Evolutionary conservation across 2,888 invertebrate genomes (phyloP).

Genomic region (Hirtodrosophila duncani): DNA sequence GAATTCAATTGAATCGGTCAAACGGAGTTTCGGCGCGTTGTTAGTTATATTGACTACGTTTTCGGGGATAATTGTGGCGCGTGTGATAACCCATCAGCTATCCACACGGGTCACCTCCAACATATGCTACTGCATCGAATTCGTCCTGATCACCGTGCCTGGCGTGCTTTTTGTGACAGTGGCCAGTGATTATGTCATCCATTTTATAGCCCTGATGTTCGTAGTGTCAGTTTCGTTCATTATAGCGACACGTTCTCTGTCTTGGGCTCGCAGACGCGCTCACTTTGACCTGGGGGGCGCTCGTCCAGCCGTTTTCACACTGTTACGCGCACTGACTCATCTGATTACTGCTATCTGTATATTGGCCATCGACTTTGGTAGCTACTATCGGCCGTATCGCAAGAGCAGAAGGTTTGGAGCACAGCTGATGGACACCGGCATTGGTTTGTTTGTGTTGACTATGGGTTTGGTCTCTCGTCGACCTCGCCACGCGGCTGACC

Average conservation of each 20-base stretch:
- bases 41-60: slow-evolving; percentile 60
- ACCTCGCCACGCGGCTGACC: slow-evolving; percentile 47
- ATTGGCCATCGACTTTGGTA: slow-evolving; percentile 94
- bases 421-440: slow-evolving; percentile 97
- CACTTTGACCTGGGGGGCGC: slow-evolving; percentile 54
- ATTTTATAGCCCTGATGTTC: slow-evolving; percentile 30
- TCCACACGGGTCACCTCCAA: slow-evolving; percentile 2
- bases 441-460: slow-evolving; percentile 91
- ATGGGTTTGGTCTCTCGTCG: slow-evolving; percentile 87
- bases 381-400: slow-evolving; percentile 91
- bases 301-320: slow-evolving; percentile 81
- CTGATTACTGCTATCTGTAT: slow-evolving; percentile 90
- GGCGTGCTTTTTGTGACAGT: slow-evolving; percentile 81
- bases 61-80: slow-evolving; percentile 53
- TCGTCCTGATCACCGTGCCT: slow-evolving; percentile 80
- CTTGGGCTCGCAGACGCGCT: slow-evolving; percentile 33
- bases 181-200: slow-evolving; percentile 76
- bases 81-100: slow-evolving; percentile 36
- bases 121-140: slow-evolving; percentile 79
- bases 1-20: slow-evolving; percentile 45
- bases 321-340: slow-evolving; percentile 84
- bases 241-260: slow-evolving; percentile 13
- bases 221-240: slow-evolving; percentile 26
- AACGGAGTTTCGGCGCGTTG: slow-evolving; percentile 48
- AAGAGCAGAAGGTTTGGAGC: slow-evolving; percentile 93